These are phyloP conservation scores for Mylabris phalerata DNA, from an alignment of 1,140 invertebrate species.

Conservation along the genomic window DNA sequence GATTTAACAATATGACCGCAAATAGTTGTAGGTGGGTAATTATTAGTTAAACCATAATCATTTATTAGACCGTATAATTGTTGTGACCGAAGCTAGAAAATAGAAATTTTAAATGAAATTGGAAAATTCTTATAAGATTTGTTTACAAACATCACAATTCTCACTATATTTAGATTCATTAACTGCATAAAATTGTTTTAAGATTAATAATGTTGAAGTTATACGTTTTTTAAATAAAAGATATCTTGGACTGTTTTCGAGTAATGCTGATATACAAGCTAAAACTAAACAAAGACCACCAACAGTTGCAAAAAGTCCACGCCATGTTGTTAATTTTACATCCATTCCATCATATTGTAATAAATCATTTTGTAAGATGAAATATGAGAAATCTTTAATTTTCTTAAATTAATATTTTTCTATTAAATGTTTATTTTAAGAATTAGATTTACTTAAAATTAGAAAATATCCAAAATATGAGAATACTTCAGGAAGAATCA, in stretches of 20 bases:
- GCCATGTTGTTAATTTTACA: slow-evolving; percentile 27
- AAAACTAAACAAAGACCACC: slow-evolving; percentile 26
- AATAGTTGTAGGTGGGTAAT: slow-evolving; percentile 4
- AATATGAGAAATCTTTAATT: neutral
- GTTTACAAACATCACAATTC: slow-evolving; percentile 21
- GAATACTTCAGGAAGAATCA: slow-evolving; percentile 23
- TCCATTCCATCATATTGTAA: slow-evolving; percentile 11
- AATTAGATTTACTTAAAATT: slow-evolving; percentile 9
- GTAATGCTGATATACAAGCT: slow-evolving; percentile 24
- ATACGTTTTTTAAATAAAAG: slow-evolving; percentile 20
- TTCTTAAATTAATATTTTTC: neutral
- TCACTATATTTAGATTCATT: slow-evolving; percentile 32
- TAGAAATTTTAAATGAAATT: neutral
- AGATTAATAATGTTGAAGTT: slow-evolving; percentile 17
- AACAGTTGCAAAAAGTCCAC: slow-evolving; percentile 24
- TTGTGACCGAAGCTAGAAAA: slow-evolving; percentile 7
- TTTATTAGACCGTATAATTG: slow-evolving; percentile 9
- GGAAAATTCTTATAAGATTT: too few species aligned
- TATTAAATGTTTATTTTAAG: neutral
- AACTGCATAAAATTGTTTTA: slow-evolving; percentile 31
- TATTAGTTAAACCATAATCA: slow-evolving; percentile 14
- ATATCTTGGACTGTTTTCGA: slow-evolving; percentile 28
- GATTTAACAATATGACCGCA: slow-evolving; percentile 2
- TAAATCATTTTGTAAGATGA: neutral
- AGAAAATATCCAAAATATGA: slow-evolving; percentile 25